Base-by-base conservation (phyloP, 2,113 vertebrate species). In the Gadus macrocephalus region DNA sequence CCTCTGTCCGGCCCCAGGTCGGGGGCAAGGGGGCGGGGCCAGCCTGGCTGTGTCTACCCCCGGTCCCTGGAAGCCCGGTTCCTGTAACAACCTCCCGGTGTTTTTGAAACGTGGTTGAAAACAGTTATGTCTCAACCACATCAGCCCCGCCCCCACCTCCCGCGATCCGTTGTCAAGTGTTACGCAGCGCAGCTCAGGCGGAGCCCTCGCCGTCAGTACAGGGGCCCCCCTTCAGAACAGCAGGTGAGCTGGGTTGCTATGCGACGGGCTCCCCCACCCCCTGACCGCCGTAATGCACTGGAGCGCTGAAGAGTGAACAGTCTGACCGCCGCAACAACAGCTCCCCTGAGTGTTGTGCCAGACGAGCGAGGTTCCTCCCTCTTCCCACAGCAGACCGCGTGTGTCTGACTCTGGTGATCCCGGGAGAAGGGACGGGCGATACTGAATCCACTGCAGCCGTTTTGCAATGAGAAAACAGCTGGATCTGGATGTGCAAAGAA, bases 211-310 rank as follows among this genome's bases (percentile, higher is more conserved):
- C 42, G 55, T n/a, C 55, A 9, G 42, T 6, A 14, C 55, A 3
- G 65, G 35, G 63, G 8, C 15, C 15, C 35, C 70, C 72, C 61
- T 19, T 42, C 58, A 62, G 0, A 72, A 55, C 68, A 61, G 70
- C 16, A 49, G 75, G 83, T 77, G 77, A 71, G 77, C 35, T 49
- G n/a, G 58, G 87, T 85, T 89, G 82, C 90, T 69, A 70, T 9
- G 87, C 78, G 80, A 83, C 81, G 17, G 67, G 72, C 56, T 35
- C 71, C 72, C 78, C 53, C 71, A 59, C 63, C 64, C 62, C 12
- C 25, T 35, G 60, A 77, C 70, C 64, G 71, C 75, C 15, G 17
- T 70, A 67, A 79, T 70, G 71, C 68, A 72, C 68, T 73, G 53
- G 6, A 38, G 66, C 66, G 66, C 42, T 49, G 19, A 15, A 53